Conservation (phyloP, 1,140 invertebrate genomes). For the Eciton burchellii region DNA sequence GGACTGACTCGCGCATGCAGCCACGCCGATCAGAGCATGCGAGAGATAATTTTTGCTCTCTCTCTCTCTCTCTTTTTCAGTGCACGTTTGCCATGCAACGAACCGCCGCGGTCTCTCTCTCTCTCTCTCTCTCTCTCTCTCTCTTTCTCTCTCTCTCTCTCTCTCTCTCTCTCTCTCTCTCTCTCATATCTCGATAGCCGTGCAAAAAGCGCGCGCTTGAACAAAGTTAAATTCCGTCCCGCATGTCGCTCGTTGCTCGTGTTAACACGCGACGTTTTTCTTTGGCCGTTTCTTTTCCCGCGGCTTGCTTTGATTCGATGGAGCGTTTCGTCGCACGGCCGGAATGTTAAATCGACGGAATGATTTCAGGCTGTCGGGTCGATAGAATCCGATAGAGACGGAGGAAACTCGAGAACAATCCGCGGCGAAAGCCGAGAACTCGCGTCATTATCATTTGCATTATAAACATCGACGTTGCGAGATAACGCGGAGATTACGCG, state of each 20-base stretch:
- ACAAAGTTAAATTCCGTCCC: conserved; percentile 23
- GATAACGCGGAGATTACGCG: neutral
- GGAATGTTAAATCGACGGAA: conserved; percentile 21
- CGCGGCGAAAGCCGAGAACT: neutral
- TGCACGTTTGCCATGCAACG: conserved; percentile 5
- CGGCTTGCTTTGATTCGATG: neutral
- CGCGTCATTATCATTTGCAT: conserved; percentile 3
- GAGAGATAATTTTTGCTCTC: conserved; percentile 21
- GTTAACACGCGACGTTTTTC: neutral
- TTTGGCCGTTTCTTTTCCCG: neutral
- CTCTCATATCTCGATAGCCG: conserved; percentile 22
- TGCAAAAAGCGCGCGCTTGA: conserved; percentile 14
- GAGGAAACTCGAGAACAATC: neutral
- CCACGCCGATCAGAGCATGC: neutral
- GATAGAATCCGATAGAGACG: neutral
- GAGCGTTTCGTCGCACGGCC: neutral
- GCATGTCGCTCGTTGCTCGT: conserved; percentile 18
- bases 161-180: no score
- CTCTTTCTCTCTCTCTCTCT: neutral
- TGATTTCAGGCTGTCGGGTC: neutral
- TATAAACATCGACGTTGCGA: neutral
- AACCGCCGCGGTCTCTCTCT: no score
- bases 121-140: no score
- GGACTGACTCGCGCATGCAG: conserved; percentile 35
- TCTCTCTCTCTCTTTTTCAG: neutral